These are phyloP conservation scores for Lophura swinhoii DNA, from an alignment of 2,797 vertebrate species.

Conservation along the genomic window DNA sequence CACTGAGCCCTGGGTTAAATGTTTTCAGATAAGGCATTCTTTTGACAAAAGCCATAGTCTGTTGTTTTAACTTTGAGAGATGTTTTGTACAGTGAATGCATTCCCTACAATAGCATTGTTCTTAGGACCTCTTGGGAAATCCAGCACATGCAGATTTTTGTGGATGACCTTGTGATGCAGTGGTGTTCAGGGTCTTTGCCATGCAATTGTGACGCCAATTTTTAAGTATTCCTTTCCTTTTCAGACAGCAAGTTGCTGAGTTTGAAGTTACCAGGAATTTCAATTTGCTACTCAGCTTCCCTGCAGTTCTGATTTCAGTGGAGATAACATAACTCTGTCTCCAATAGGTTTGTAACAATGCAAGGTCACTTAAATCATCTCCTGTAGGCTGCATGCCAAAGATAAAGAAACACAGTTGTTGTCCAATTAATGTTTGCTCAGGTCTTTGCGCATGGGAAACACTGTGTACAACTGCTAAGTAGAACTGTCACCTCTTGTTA, in stretches of 20 bases:
- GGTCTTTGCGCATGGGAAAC: conserved; percentile 27
- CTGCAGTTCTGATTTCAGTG: conserved; percentile 63
- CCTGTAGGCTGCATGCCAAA: conserved; percentile 60
- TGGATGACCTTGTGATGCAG: conserved; percentile 37
- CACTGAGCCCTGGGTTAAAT: background rate
- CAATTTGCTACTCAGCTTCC: conserved; percentile 61
- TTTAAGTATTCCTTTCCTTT: conserved; percentile 63
- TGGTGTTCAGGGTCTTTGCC: conserved; percentile 10
- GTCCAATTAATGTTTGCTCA: conserved; percentile 48
- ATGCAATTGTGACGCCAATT: background rate
- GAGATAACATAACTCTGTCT: conserved; percentile 59
- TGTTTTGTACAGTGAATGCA: conserved; percentile 28
- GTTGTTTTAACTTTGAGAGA: conserved; percentile 15
- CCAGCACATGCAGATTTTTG: background rate
- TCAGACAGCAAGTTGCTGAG: conserved; percentile 46
- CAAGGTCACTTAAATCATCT: conserved; percentile 70
- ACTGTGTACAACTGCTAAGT: background rate
- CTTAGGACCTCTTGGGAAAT: conserved; percentile 12
- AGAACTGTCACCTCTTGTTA: background rate
- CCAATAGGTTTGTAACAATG: conserved; percentile 60
- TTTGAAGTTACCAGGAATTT: conserved; percentile 65
- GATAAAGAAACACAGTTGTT: conserved; percentile 53
- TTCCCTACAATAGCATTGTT: conserved; percentile 5
- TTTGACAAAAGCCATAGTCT: background rate
- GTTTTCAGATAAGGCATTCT: background rate